These are phyloP conservation scores for Dipodomys spectabilis DNA, from an alignment of 2,113 vertebrate species.

Conservation along the genomic window DNA sequence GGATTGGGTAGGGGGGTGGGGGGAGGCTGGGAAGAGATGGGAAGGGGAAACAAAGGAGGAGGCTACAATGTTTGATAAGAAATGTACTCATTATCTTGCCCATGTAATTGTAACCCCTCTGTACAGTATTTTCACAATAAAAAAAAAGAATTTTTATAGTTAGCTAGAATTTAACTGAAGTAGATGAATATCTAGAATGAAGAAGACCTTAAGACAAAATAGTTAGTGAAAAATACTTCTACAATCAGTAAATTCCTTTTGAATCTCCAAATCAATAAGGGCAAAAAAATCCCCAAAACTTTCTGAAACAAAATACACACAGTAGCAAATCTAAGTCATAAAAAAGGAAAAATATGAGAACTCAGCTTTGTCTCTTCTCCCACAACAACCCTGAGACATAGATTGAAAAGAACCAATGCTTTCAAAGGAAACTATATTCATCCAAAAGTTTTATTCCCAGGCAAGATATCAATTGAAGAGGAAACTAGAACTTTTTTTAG, in stretches of 20 bases:
- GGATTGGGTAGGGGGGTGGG: too few species aligned
- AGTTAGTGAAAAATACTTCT: background rate
- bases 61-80: too few species aligned
- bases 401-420: background rate
- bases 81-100: too few species aligned
- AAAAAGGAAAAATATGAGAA: background rate
- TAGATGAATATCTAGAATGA: background rate
- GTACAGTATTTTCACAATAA: too few species aligned
- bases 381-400: background rate
- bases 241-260: background rate
- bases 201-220: background rate
- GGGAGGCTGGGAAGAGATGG: too few species aligned
- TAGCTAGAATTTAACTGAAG: background rate
- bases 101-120: too few species aligned
- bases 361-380: background rate
- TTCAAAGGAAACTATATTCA: conserved; percentile 3
- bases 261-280: background rate
- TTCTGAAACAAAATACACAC: conserved; percentile 1
- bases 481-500: background rate
- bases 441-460: background rate
- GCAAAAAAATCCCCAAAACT: background rate
- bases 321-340: background rate
- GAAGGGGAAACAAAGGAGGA: too few species aligned
- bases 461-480: background rate
- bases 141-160: background rate